Evolutionary conservation across 2,888 invertebrate genomes (phyloP).

Genomic region (Aphidoletes aphidimyza): DNA sequence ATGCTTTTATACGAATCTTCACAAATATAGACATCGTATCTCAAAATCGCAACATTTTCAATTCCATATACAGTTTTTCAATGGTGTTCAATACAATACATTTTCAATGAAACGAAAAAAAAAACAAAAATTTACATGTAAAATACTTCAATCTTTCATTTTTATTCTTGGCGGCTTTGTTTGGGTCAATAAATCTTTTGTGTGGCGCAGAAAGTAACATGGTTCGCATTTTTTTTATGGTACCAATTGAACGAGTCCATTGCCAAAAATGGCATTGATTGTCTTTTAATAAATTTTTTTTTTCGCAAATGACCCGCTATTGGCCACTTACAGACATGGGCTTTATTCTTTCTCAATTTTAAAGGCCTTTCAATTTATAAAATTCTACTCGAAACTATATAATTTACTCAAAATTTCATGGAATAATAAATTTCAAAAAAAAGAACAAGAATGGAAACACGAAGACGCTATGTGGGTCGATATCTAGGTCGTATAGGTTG

Average conservation of each 20-base stretch:
- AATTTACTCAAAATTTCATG: not conserved
- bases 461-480: not conserved
- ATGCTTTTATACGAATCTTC: no score
- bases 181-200: not conserved
- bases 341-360: no score
- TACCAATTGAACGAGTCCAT: not conserved
- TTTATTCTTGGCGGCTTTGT: not conserved
- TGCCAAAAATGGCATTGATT: not conserved
- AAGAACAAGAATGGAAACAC: not conserved
- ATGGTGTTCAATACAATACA: not conserved
- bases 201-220: constrained; percentile 15
- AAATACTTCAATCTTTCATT: not conserved
- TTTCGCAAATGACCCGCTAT: not conserved
- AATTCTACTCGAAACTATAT: no score
- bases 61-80: not conserved
- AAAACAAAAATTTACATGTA: no score
- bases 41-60: not conserved
- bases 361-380: no score
- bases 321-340: not conserved
- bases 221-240: not conserved
- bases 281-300: no score
- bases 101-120: no score
- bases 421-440: not conserved
- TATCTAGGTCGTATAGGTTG: no score
- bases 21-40: not conserved